Conservation (phyloP, 2,797 vertebrate species). For the Pantherophis alleghaniensis region DNA sequence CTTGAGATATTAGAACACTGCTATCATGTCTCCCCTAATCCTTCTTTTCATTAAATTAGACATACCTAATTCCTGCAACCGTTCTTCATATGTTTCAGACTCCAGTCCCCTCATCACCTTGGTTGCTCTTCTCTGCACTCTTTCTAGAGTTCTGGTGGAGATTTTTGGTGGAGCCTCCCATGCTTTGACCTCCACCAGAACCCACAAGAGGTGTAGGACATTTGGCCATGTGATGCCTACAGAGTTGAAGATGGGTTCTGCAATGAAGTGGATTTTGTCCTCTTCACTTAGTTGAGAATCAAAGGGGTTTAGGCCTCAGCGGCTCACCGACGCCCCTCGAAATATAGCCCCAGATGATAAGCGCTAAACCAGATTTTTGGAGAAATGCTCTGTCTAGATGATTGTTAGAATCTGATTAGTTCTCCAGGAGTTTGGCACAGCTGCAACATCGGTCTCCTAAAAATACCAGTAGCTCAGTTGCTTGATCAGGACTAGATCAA, state of each 20-base stretch:
- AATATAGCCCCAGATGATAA: background rate
- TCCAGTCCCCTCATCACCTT: too few species aligned
- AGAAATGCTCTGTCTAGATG: background rate
- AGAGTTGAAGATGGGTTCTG: accelerated
- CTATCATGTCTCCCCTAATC: too few species aligned
- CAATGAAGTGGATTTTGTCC: background rate
- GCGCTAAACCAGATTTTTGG: background rate
- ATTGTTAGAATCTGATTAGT: background rate
- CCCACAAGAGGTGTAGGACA: background rate
- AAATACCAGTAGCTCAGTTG: background rate
- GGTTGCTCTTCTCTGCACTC: too few species aligned
- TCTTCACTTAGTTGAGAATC: background rate
- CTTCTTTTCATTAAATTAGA: too few species aligned
- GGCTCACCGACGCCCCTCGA: background rate
- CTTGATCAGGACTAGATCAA: background rate
- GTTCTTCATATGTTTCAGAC: too few species aligned
- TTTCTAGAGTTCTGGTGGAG: background rate
- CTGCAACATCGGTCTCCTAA: background rate
- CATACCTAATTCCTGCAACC: too few species aligned
- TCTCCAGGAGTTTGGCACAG: accelerated
- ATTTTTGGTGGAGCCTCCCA: conserved; percentile 7
- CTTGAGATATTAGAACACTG: too few species aligned
- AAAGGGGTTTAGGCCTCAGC: background rate
- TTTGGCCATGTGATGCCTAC: background rate
- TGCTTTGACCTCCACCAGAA: background rate